phyloP scores from a whole-genome alignment of 2,888 invertebrate genomes.

The Auanema freiburgensis region DNA sequence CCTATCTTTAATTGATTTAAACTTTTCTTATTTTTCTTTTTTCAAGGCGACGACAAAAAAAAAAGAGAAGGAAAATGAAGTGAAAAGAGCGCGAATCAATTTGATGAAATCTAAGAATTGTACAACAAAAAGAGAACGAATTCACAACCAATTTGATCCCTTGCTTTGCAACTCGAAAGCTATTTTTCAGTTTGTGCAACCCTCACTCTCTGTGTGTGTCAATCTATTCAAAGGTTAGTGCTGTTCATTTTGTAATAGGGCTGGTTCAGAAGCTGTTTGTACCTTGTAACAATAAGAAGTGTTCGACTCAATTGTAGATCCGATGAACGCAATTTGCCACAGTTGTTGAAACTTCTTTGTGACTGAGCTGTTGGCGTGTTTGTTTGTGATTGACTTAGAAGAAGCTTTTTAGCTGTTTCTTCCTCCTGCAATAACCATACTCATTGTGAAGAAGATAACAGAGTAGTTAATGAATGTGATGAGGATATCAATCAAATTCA shows the following conservation, averaged over 20 bases:
- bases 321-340: conserved; percentile 53
- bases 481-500: not conserved
- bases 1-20: no score
- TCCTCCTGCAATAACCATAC: conserved; percentile 39
- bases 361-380: conserved; percentile 35
- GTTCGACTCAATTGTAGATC: conserved; percentile 61
- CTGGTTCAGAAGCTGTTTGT: not conserved
- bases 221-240: no score
- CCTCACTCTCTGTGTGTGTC: no score
- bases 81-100: no score
- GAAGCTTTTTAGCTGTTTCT: conserved; percentile 51
- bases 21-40: no score
- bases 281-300: conserved; percentile 63
- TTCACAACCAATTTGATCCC: no score
- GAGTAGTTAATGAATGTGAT: not conserved
- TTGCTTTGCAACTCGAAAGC: no score
- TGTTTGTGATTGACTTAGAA: conserved; percentile 38
- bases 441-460: not conserved
- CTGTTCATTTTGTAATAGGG: not conserved
- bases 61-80: no score
- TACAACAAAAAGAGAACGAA: no score
- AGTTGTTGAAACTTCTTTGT: conserved; percentile 23
- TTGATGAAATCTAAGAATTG: no score
- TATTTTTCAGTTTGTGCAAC: no score
- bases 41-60: no score